phyloP scores from a whole-genome alignment of 2,888 invertebrate species.

The Clostera curtula region DNA sequence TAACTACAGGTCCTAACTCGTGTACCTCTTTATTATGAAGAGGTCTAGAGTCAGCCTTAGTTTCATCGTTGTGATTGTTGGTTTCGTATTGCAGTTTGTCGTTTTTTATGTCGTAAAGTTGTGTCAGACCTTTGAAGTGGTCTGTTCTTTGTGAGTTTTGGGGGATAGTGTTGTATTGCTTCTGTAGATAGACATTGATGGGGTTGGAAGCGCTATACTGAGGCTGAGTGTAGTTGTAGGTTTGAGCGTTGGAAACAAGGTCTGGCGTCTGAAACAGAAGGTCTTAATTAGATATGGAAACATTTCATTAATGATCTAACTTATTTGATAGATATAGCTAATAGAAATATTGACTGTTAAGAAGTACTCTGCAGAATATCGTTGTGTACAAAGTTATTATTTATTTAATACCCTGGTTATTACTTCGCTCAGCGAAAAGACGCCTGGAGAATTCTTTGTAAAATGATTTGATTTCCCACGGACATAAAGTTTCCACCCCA shows the following conservation, averaged over 20 bases:
- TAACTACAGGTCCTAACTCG: slow-evolving; percentile 41
- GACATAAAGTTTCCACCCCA: no score
- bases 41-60: slow-evolving; percentile 24
- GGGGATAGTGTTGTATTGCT: slow-evolving; percentile 36
- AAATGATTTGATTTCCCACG: no score
- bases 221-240: slow-evolving; percentile 11
- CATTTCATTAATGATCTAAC: no score
- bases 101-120: slow-evolving; percentile 33
- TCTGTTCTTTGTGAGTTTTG: slow-evolving; percentile 14
- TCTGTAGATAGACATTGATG: slow-evolving; percentile 43
- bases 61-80: neutral
- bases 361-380: no score
- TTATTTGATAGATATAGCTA: no score
- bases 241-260: slow-evolving; percentile 3
- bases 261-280: slow-evolving; percentile 13
- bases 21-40: slow-evolving; percentile 32
- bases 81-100: slow-evolving; percentile 8
- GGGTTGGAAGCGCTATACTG: no score
- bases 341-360: no score
- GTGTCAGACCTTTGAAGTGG: slow-evolving; percentile 24
- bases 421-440: no score
- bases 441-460: no score
- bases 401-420: no score
- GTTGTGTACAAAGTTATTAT: no score
- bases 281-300: no score